Evolutionary conservation across 2,113 vertebrate species (phyloP).

Genomic region (Galbula dea): DNA sequence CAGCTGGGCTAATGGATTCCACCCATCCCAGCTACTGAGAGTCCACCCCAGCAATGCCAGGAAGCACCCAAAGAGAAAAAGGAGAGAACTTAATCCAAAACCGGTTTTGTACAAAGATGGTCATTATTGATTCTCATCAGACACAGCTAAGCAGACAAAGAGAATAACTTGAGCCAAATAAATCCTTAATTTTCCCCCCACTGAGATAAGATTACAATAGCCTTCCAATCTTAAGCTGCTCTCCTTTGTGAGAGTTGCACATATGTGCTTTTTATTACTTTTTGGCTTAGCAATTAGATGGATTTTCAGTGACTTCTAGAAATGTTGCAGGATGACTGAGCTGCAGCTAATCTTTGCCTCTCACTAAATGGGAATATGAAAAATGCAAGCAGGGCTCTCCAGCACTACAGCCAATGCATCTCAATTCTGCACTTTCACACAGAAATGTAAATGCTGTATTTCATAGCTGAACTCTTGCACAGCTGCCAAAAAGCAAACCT

Average conservation of each 20-base stretch:
- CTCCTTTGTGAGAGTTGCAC: not conserved
- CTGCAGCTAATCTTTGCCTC: not conserved
- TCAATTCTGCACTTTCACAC: constrained; percentile 11
- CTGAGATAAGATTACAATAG: constrained; percentile 29
- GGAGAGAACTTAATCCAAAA: not conserved
- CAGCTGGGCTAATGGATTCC: not conserved
- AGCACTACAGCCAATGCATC: constrained; percentile 9
- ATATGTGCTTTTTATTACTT: constrained; percentile 39
- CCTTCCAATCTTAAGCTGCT: constrained; percentile 11
- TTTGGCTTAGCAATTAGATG: constrained; percentile 25
- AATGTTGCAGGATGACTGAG: constrained; percentile 9
- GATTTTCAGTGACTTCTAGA: constrained; percentile 47
- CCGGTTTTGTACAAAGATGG: not conserved
- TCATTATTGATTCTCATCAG: constrained; percentile 25
- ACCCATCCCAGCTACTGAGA: not conserved
- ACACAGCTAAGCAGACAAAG: constrained; percentile 26
- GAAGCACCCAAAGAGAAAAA: not conserved
- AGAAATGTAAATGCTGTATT: constrained; percentile 11
- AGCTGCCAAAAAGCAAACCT: not conserved
- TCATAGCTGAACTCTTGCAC: not conserved
- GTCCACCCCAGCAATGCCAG: not conserved
- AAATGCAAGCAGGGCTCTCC: constrained; percentile 30
- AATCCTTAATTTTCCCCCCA: constrained; percentile 27
- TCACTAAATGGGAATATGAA: constrained; percentile 30
- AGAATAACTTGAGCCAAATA: constrained; percentile 39